Conservation (phyloP, 92 coral and sea anemone genomes). For the Micromussa lordhowensis region DNA sequence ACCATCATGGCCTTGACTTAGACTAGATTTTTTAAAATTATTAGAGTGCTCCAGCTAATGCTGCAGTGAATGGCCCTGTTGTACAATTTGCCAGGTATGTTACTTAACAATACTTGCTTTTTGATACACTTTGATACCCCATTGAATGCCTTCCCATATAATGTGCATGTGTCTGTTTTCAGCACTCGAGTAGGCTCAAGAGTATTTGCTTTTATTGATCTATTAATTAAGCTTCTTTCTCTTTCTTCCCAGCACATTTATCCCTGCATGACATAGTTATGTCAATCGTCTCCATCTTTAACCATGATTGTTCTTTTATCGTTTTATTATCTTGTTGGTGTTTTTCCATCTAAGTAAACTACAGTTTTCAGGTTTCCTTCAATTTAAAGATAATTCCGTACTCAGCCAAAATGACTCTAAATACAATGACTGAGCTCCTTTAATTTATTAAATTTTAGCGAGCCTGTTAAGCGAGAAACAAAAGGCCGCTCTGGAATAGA, state of each 20-base stretch:
- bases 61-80: constrained; percentile 35
- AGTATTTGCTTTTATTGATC: neutral
- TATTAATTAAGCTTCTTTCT: neutral
- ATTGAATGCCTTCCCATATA: neutral
- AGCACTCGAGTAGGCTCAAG: neutral
- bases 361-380: no score
- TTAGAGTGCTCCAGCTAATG: neutral
- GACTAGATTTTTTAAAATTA: no score
- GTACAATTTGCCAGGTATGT: constrained; percentile 1
- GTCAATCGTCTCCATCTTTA: no score
- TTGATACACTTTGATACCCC: neutral
- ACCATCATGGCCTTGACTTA: no score
- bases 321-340: no score
- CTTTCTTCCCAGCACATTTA: neutral
- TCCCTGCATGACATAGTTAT: neutral
- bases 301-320: no score
- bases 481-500: constrained; percentile 88
- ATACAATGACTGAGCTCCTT: no score
- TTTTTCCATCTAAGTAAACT: no score
- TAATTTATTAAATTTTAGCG: constrained; percentile 3
- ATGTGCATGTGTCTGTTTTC: neutral
- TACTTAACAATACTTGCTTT: neutral
- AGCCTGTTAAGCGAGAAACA: constrained; percentile 62
- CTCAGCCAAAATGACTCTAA: no score
- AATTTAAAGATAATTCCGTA: no score